phyloP scores from a whole-genome alignment of 1,140 invertebrate genomes.

The Thaumatotibia leucotreta region DNA sequence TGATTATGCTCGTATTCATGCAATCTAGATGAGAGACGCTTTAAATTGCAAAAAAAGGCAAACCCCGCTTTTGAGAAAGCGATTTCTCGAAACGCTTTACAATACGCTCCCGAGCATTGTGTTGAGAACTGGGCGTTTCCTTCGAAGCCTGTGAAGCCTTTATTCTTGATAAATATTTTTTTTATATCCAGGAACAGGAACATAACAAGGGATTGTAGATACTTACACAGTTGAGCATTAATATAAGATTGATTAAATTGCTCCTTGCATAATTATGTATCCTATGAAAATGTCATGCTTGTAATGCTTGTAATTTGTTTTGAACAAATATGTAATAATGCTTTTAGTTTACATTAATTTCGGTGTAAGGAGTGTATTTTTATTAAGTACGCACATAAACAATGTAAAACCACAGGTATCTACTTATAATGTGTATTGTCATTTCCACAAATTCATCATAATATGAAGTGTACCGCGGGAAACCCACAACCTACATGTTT shows the following conservation, averaged over 20 bases:
- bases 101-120: constrained; percentile 56
- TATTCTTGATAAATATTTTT: constrained; percentile 23
- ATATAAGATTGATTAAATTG: too few species aligned
- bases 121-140: constrained; percentile 46
- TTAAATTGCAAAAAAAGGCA: constrained; percentile 68
- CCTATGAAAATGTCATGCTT: too few species aligned
- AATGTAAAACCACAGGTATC: too few species aligned
- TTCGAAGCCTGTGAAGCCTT: constrained; percentile 42
- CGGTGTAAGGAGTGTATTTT: too few species aligned
- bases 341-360: too few species aligned
- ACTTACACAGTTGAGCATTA: too few species aligned
- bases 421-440: background rate
- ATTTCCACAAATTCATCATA: background rate
- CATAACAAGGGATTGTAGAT: background rate
- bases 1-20: constrained; percentile 51
- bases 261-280: background rate
- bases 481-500: background rate
- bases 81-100: constrained; percentile 64
- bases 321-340: too few species aligned
- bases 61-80: constrained; percentile 55
- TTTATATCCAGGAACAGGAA: background rate
- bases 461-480: background rate
- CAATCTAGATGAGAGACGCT: constrained; percentile 58
- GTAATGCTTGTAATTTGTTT: too few species aligned
- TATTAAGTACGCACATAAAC: too few species aligned